Conservation (phyloP, 2,797 vertebrate species). For the Eremophila alpestris region DNA sequence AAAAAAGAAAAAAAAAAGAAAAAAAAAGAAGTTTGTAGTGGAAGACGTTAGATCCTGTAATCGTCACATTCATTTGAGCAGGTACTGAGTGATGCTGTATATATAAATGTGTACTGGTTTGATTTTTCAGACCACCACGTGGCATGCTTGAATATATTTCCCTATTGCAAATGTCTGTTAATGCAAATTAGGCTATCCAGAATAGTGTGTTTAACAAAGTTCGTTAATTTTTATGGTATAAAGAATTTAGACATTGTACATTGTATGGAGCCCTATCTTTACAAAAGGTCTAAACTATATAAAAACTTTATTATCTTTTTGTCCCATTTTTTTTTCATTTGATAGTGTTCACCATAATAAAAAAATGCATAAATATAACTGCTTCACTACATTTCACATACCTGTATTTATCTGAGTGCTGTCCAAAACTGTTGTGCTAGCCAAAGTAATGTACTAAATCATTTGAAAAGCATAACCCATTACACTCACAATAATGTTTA, state of each 20-base stretch:
- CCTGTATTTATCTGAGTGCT: conserved; percentile 93
- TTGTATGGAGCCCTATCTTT: conserved; percentile 83
- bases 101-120: conserved; percentile 89
- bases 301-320: conserved; percentile 75
- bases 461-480: conserved; percentile 81
- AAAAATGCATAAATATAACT: conserved; percentile 84
- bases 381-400: conserved; percentile 95
- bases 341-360: conserved; percentile 85
- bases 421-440: conserved; percentile 91
- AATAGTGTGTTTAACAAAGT: conserved; percentile 88
- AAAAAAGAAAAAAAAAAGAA: conserved; percentile 54
- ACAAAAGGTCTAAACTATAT: conserved; percentile 79
- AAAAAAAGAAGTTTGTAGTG: conserved; percentile 84
- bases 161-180: conserved; percentile 88
- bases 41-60: conserved; percentile 87
- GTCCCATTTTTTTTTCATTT: conserved; percentile 78
- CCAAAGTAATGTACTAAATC: conserved; percentile 86
- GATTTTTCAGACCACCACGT: conserved; percentile 90
- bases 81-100: conserved; percentile 99
- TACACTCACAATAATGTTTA: conserved; percentile 83
- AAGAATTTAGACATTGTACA: conserved; percentile 76
- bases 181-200: conserved; percentile 92
- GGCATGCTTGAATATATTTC: conserved; percentile 92
- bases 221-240: conserved; percentile 83
- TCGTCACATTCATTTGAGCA: conserved; percentile 96